These are phyloP conservation scores for Cremastobaeus sp. DNA, from an alignment of 2,888 invertebrate genomes.

Conservation along the genomic window DNA sequence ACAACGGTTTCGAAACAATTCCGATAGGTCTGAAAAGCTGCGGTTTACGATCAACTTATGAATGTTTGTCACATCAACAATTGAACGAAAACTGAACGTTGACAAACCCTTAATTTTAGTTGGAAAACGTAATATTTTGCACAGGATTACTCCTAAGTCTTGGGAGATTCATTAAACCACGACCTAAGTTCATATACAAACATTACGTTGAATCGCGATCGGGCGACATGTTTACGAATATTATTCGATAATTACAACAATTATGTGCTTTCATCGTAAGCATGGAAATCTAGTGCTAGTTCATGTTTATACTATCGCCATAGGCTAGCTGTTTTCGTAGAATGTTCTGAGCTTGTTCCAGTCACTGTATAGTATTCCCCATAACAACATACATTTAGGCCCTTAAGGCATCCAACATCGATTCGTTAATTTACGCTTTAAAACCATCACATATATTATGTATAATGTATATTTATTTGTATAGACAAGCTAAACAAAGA, in stretches of 20 bases:
- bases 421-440: neutral
- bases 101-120: too few species aligned
- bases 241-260: conserved; percentile 54
- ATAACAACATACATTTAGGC: conserved; percentile 40
- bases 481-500: neutral
- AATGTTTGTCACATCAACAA: too few species aligned
- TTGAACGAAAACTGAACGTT: too few species aligned
- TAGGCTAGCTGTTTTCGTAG: too few species aligned
- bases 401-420: conserved; percentile 48
- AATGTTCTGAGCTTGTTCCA: conserved; percentile 51
- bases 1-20: too few species aligned
- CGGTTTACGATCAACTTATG: too few species aligned
- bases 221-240: conserved; percentile 54
- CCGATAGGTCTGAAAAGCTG: too few species aligned
- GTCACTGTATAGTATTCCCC: conserved; percentile 29
- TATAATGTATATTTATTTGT: conserved; percentile 29
- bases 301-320: conserved; percentile 26
- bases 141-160: conserved; percentile 11
- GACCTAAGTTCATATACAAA: conserved; percentile 38
- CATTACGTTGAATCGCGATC: conserved; percentile 50
- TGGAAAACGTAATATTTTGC: too few species aligned
- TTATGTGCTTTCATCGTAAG: conserved; percentile 51
- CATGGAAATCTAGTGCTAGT: conserved; percentile 49
- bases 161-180: conserved; percentile 14
- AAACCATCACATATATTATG: neutral